Base-by-base conservation (phyloP, 1,140 invertebrate species). In the Trachymyrmex cornetzi region DNA sequence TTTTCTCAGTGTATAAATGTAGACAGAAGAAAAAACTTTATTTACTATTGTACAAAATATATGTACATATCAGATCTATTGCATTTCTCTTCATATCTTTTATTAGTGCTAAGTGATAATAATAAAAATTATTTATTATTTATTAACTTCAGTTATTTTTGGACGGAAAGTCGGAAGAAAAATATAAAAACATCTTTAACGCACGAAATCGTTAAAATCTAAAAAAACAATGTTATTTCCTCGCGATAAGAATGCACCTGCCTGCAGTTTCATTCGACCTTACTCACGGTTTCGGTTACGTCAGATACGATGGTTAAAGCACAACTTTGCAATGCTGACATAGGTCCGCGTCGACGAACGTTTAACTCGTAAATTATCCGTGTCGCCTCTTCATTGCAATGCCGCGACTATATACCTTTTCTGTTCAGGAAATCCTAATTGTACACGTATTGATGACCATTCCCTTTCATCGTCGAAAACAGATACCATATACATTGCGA, bases 231-330 rank as follows among this genome's bases (percentile, higher is more conserved):
- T 71, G 38, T 30, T 80, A 38, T 38, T 77, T 63, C 57, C 2
- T 27, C 5, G 22, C 11, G 30, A 34, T 82, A 82, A 74, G 69
- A 59, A 84, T 30, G 19, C 19, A 74, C 24, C 55, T 74, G 80
- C 7, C 19, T 63, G 27, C 55, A 4, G 61, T 84, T 75, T 48
- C 11, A 61, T 75, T 61, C 24, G 55, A 75, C 69, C 80, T 84
- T 74, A 59, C 24, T 74, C 67, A 22, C 22, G 67, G 19, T 22
- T 53, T 24, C 19, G 55, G 24, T 84, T 84, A 74, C 69, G 55
- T 84, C 53, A 84, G 55, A 74, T 34, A 48, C 34, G 2, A 4
- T 24, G 14, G 14, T 84, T 61, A 48, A 0, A 63, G 24, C 69
- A 48, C 38, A 44, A 63, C 9, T 63, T 63, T 63, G 22, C 77